Base-by-base conservation (phyloP, 2,113 vertebrate genomes). In the Crotalus viridis region DNA sequence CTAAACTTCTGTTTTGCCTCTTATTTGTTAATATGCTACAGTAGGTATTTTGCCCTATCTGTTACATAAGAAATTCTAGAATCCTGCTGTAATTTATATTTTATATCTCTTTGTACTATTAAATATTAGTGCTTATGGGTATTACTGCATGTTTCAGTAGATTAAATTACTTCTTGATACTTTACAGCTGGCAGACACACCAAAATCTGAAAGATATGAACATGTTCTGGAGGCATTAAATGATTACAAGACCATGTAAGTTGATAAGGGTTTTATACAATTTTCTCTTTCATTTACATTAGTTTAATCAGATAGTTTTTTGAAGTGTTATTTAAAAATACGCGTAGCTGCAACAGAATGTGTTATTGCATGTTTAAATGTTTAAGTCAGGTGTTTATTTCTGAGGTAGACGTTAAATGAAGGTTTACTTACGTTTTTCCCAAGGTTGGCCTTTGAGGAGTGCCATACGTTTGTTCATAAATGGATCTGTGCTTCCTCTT, bases 201-300 rank as follows among this genome's bases (percentile, higher is more conserved):
- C 98, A 94, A 98, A 97, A 98, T 98, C 98, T 93, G 98, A 98
- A 96, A 98, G 99, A 97, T 99, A 98, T 92, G 98, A 99, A 94
- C 97, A 97, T 96, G 98, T 99, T 96, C 96, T 99, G 95, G 98
- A 99, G 96, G 99, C 99, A 93, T 98, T 99, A 97, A 99, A 99
- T 97, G 98, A 98, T 98, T 99, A 99, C 97, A 99, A 98, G 95
- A 98, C 98, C 96, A 99, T 99, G 99, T 99, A 98, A 98, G 99
- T 98, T 97, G 93, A 90, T 93, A 74, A 0, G 88, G 6, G 24
- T 46, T 94, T 89, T 87, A 2, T 24, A 19, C 26, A 54, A 91
- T 96, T 90, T 93, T 89, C 91, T 24, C 52, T 95, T 93, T 10
- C 15, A 7, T 91, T 0, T 92, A 52, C 26, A 85, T 94, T 87